Conservation (phyloP, 2,113 vertebrate species). For the chimpanzee (Pan troglodytes) region NHGRI_mPanTro3-v2.1_pri NC_072398.2:135857501-135858000, state of each 20-base stretch:
- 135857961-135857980: not conserved
- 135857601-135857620: not conserved
- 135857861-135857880: not conserved
- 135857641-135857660: not conserved
- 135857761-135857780: not conserved
- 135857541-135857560: conserved; percentile 50
- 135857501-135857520: conserved; percentile 70
- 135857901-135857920: not conserved
- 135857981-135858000: not conserved
- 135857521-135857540: conserved; percentile 71
- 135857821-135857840: not conserved
- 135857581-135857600: conserved; percentile 36
- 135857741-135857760: not conserved
- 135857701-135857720: not conserved
- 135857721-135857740: not conserved
- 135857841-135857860: not conserved
- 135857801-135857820: not conserved
- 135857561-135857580: conserved; percentile 47
- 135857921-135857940: not conserved
- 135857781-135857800: not conserved
- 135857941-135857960: not conserved
- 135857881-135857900: not conserved
- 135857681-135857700: not conserved
- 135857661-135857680: not conserved
- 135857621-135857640: not conserved